Evolutionary conservation across 37 sponge, comb jelly and placozoan species (phyloP), one percentile per base, ranked within the genome.

Genomic region (Crambe crambe): DNA sequence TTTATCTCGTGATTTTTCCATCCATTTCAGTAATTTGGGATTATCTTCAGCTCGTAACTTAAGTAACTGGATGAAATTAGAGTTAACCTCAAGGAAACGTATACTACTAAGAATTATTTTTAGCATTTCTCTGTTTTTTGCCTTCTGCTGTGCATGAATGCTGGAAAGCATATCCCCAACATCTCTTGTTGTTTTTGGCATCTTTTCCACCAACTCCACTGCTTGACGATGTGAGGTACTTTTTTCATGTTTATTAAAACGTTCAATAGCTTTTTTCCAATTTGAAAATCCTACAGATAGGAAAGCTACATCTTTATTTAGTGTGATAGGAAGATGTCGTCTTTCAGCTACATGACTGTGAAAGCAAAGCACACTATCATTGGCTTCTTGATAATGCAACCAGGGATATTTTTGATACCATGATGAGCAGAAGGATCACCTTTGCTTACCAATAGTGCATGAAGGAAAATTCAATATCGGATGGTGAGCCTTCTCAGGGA

Each of bases 61-160:
- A 22, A 83, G 84, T 31, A 83, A 56, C 69, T 83, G 82, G 30
- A 82, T 56, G 29, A 82, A 82, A 73, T 75, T 83, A 54, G 68
- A 43, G 58, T 74, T 31, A 36, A 66, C 40, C 44, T 84, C 85
- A 40, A 83, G 84, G 30, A 75, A 83, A 27, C 74, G 67, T 30
- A 60, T 82, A 34, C 72, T 72, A 31, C 43, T 73, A 60, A 82
- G 25, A 60, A 72, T 82, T 58, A 73, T 73, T 37, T 61, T 59
- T 35, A 75, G 58, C 70, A 74, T 66, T 39, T 63, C 69, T 51
- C 84, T 74, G 56, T 38, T 39, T 38, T 83, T 51, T 20, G 68
- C 58, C 56, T 63, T 83, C 44, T 75, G 58, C 35, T 66, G 67
- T 75, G 65, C 76, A 70, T 77, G 58, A 68, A 22, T 69, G 41